A percentile compares a stretch with the other conserved stretches of the same genome.
These are phyloP conservation scores for Teleogryllus occipitalis DNA, from an alignment of 1,140 invertebrate genomes.

Conservation along the genomic window DNA sequence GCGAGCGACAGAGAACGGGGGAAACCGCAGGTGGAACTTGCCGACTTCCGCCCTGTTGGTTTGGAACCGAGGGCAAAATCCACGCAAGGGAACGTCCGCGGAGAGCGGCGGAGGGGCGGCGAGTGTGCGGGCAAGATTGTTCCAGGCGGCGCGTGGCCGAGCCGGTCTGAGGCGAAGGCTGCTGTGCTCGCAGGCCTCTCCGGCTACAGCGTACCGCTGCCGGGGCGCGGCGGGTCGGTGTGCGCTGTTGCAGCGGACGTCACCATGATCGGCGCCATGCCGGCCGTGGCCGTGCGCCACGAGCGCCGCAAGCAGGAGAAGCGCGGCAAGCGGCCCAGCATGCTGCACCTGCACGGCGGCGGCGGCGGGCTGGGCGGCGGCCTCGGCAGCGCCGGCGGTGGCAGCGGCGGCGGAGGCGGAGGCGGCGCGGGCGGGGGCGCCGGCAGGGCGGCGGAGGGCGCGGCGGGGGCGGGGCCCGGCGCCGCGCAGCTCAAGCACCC, in stretches of 20 bases:
- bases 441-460: too few relatives aligned
- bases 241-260: slow-evolving; percentile 23
- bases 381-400: too few relatives aligned
- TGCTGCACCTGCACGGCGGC: slow-evolving; percentile 50
- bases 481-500: slow-evolving; percentile 14
- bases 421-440: too few relatives aligned
- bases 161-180: background rate
- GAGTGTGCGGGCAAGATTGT: background rate
- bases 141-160: background rate
- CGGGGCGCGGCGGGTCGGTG: background rate
- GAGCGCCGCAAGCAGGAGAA: slow-evolving; percentile 66
- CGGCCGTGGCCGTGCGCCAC: slow-evolving; percentile 73
- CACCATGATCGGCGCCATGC: slow-evolving; percentile 78
- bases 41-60: too few relatives aligned
- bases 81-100: too few relatives aligned
- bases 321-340: slow-evolving; percentile 53
- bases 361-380: background rate
- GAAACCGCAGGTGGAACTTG: too few relatives aligned
- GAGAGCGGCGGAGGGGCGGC: background rate
- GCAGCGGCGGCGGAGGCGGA: background rate
- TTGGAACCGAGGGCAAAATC: too few relatives aligned
- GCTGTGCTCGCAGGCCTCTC: background rate
- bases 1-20: too few relatives aligned
- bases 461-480: background rate
- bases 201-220: background rate